phyloP scores from a whole-genome alignment of 1,140 invertebrate genomes.

The Eueides isabella region DNA sequence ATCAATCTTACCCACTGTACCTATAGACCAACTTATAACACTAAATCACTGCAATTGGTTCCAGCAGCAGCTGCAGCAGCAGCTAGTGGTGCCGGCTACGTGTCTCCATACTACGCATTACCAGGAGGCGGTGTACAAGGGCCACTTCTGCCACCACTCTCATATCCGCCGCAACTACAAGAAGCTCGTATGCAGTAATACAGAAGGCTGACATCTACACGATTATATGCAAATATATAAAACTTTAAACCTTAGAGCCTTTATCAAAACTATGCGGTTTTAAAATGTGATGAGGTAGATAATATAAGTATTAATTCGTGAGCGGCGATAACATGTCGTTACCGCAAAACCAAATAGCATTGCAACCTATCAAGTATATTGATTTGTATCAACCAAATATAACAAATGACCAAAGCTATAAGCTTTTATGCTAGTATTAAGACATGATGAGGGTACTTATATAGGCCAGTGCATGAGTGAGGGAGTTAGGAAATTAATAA shows the following conservation, averaged over 20 bases:
- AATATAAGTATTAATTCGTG: conserved; percentile 21
- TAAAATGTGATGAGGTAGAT: conserved; percentile 31
- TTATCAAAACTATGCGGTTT: conserved; percentile 23
- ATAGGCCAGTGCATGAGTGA: conserved; percentile 40
- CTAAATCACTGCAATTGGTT: conserved; percentile 35
- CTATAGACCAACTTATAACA: background rate
- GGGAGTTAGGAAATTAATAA: conserved; percentile 39
- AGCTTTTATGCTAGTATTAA: conserved; percentile 68
- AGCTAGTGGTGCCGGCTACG: conserved; percentile 85
- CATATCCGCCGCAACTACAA: conserved; percentile 77
- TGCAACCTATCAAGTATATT: conserved; percentile 35
- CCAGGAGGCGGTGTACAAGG: conserved; percentile 85
- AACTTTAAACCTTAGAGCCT: conserved; percentile 13
- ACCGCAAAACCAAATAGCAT: conserved; percentile 51
- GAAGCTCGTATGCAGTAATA: conserved; percentile 80
- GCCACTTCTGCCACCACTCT: conserved; percentile 82
- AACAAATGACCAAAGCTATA: conserved; percentile 75
- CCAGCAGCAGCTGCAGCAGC: conserved; percentile 78
- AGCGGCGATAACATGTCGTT: conserved; percentile 36
- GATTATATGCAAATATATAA: conserved; percentile 10
- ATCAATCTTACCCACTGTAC: too few relatives aligned
- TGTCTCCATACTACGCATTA: conserved; percentile 87
- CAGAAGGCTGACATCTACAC: background rate
- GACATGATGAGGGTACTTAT: conserved; percentile 53
- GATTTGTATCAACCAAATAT: conserved; percentile 66